A percentile compares a stretch with the other conserved stretches of the same genome.
Conservation (phyloP, 2,113 vertebrate species). For the Hemiscyllium ocellatum region DNA sequence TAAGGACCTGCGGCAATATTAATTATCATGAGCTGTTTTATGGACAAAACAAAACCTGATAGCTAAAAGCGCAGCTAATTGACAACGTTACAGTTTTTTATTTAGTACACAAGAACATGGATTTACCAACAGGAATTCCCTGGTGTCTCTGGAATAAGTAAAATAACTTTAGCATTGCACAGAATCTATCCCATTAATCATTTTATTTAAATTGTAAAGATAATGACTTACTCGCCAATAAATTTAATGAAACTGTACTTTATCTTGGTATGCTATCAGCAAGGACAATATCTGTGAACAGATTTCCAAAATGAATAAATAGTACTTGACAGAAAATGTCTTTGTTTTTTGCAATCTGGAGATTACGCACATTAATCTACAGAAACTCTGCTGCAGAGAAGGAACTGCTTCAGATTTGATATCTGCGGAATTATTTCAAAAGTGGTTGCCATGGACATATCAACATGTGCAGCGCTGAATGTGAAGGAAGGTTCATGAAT, state of each 20-base stretch:
- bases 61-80: background rate
- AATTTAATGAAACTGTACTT: background rate
- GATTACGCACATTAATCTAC: background rate
- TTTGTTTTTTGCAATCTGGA: background rate
- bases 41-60: background rate
- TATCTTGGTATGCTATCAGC: background rate
- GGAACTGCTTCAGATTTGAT: background rate
- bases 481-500: background rate
- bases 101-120: background rate
- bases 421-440: background rate
- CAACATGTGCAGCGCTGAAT: background rate
- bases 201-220: background rate
- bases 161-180: background rate
- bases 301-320: background rate
- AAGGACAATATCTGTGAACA: background rate
- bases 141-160: background rate
- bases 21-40: background rate
- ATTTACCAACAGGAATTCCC: background rate
- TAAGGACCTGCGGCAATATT: background rate
- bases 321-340: background rate
- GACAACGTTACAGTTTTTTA: background rate
- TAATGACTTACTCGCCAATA: background rate
- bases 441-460: background rate
- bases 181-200: background rate
- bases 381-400: background rate